phyloP scores from a whole-genome alignment of 2,888 invertebrate genomes.

The Amphiduros pacificus region DNA sequence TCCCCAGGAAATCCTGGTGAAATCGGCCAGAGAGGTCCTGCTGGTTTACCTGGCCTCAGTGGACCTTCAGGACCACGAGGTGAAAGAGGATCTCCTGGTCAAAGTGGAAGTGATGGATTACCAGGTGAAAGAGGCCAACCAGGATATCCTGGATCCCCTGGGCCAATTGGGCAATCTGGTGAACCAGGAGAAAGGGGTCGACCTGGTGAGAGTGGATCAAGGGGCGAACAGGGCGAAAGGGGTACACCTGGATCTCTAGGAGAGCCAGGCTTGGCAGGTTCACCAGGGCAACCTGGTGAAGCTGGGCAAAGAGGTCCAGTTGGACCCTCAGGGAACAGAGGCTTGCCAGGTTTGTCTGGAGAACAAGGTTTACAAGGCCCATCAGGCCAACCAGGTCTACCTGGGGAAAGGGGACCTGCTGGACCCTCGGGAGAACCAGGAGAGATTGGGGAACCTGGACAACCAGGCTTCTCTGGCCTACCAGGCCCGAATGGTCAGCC shows the following conservation, averaged over 20 bases:
- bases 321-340: slow-evolving; percentile 10
- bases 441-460: slow-evolving; percentile 17
- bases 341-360: slow-evolving; percentile 8
- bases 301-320: background rate
- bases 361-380: slow-evolving; percentile 18
- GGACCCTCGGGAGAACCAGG: slow-evolving; percentile 23
- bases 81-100: slow-evolving; percentile 6
- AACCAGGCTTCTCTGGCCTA: slow-evolving; percentile 23
- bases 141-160: slow-evolving; percentile 16
- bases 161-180: slow-evolving; percentile 14
- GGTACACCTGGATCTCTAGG: slow-evolving; percentile 17
- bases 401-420: slow-evolving; percentile 15
- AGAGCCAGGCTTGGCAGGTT: slow-evolving; percentile 6
- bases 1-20: slow-evolving; percentile 18
- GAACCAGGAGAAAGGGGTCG: slow-evolving; percentile 8
- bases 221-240: slow-evolving; percentile 10
- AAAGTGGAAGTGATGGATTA: slow-evolving; percentile 20
- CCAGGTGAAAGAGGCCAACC: slow-evolving; percentile 7
- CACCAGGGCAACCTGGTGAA: slow-evolving; percentile 13
- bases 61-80: background rate
- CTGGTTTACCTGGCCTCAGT: background rate
- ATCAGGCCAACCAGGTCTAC: slow-evolving; percentile 18
- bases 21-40: background rate
- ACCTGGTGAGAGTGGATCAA: slow-evolving; percentile 6
- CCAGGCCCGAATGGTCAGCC: slow-evolving; percentile 21